Evolutionary conservation across 2,888 invertebrate species (phyloP).

Genomic region (Miltochrista miniata): DNA sequence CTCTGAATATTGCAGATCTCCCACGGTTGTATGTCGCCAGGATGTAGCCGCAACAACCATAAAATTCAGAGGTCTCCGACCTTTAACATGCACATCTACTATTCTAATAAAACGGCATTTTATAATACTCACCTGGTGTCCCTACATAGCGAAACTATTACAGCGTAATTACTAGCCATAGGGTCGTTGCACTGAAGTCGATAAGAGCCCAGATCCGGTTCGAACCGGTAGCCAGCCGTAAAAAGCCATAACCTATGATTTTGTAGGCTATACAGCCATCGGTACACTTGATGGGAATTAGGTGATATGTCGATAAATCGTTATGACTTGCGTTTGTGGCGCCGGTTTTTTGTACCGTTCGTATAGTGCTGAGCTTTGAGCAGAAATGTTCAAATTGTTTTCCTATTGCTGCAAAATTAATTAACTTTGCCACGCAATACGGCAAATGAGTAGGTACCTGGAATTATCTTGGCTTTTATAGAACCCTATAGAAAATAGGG

Average conservation of each 20-base stretch:
- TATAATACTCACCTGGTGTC: background rate
- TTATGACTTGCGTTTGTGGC: background rate
- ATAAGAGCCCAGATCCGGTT: constrained; percentile 34
- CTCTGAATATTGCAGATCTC: background rate
- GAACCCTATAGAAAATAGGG: no score
- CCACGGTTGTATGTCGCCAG: background rate
- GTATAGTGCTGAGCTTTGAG: background rate
- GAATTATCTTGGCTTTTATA: no score
- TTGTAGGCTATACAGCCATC: constrained; percentile 1
- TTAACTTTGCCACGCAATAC: no score
- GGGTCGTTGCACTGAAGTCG: constrained; percentile 26
- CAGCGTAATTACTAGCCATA: constrained; percentile 2
- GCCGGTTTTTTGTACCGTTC: background rate
- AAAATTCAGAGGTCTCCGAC: background rate
- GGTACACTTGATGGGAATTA: constrained; percentile 2
- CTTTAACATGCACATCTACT: background rate
- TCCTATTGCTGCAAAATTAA: background rate
- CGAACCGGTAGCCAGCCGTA: constrained; percentile 29
- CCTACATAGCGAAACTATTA: constrained; percentile 5
- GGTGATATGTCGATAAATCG: constrained; percentile 2
- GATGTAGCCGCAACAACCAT: constrained; percentile 1
- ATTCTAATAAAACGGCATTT: background rate
- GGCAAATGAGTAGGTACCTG: no score
- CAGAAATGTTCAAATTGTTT: background rate
- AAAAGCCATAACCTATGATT: constrained; percentile 12